Percentiles rank a stretch among this genome's conserved stretches.
Conservation (phyloP, 2,113 vertebrate species). For the Glareola pratincola region DNA sequence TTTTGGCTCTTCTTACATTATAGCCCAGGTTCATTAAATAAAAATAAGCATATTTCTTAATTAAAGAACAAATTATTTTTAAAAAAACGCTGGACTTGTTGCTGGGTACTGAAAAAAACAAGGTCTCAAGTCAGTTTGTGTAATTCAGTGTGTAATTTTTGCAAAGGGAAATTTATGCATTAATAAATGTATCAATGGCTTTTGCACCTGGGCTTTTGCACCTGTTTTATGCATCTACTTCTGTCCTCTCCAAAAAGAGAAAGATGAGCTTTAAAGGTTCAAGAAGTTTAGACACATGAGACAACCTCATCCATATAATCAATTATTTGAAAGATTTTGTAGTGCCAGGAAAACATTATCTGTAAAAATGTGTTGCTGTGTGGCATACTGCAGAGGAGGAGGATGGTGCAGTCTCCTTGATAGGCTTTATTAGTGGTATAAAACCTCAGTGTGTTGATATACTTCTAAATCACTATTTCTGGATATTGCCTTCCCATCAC, state of each 20-base stretch:
- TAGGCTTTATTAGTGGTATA: neutral
- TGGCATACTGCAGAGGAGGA: neutral
- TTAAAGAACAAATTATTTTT: conserved; percentile 64
- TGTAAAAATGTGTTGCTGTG: neutral
- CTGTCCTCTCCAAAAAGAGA: neutral
- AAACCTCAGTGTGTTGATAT: neutral
- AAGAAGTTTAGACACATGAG: neutral
- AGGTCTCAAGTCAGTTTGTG: neutral
- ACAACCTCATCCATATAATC: neutral
- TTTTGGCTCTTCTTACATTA: conserved; percentile 26
- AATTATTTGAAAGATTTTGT: neutral
- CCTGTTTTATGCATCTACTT: neutral
- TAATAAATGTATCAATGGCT: neutral
- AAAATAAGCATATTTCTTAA: conserved; percentile 59
- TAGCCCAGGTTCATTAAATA: conserved; percentile 47
- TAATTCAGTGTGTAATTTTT: neutral
- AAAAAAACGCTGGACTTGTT: neutral
- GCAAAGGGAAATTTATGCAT: neutral
- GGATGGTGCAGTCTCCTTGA: neutral
- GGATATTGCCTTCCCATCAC: neutral
- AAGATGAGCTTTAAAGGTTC: neutral
- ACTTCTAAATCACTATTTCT: neutral
- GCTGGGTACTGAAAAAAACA: conserved; percentile 10
- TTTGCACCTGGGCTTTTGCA: neutral
- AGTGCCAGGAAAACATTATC: neutral